Conservation (phyloP, 2,113 vertebrate genomes). For the Dendropsophus ebraccatus region DNA sequence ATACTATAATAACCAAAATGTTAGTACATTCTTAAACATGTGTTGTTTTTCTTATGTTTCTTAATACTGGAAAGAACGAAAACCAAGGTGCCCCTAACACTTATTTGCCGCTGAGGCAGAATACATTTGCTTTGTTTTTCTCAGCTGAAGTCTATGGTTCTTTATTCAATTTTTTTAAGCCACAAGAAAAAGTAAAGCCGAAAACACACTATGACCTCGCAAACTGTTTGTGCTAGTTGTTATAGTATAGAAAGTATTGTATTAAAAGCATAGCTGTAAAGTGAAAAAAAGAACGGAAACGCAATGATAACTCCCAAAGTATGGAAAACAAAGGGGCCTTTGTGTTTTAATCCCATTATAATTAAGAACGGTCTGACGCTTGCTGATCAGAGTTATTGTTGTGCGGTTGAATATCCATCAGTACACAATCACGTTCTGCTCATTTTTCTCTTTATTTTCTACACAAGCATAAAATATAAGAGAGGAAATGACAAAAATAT, state of each 20-base stretch:
- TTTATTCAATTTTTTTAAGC: not conserved
- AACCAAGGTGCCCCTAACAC: not conserved
- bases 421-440: not conserved
- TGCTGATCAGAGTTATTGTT: not conserved
- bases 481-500: not conserved
- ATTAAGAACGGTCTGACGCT: not conserved
- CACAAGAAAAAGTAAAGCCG: not conserved
- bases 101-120: not conserved
- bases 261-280: not conserved
- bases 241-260: not conserved
- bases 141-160: not conserved
- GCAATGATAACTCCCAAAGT: not conserved
- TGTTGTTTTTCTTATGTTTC: not conserved
- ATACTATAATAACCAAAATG: too few relatives aligned
- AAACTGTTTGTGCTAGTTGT: not conserved
- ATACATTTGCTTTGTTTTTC: not conserved
- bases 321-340: constrained; percentile 11
- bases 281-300: not conserved
- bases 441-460: not conserved
- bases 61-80: not conserved
- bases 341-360: not conserved
- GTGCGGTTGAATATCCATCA: not conserved
- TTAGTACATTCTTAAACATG: not conserved
- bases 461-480: not conserved
- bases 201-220: not conserved